These are phyloP conservation scores for Nesidiocoris tenuis DNA, from an alignment of 2,888 invertebrate genomes.

Conservation along the genomic window DNA sequence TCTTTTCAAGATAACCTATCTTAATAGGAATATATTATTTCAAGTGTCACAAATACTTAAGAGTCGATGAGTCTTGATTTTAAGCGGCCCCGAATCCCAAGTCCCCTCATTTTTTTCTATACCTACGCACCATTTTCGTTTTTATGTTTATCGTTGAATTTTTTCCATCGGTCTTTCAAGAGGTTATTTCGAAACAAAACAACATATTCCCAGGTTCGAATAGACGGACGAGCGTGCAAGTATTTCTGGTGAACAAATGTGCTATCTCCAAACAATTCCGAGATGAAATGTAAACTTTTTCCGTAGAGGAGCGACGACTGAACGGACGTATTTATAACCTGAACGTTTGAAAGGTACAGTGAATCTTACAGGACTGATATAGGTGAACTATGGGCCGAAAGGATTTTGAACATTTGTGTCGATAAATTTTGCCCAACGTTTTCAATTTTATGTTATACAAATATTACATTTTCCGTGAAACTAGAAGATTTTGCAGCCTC, in stretches of 20 bases:
- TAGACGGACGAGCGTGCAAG: not conserved
- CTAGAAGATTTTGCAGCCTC: too few relatives aligned
- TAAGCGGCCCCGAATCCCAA: too few relatives aligned
- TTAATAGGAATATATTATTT: not conserved
- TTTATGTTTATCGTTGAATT: too few relatives aligned
- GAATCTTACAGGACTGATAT: not conserved
- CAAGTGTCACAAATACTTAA: too few relatives aligned
- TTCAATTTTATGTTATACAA: too few relatives aligned
- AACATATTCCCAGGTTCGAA: not conserved
- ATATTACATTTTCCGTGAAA: too few relatives aligned
- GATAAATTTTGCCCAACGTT: too few relatives aligned
- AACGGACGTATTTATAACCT: constrained; percentile 28
- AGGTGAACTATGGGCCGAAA: not conserved
- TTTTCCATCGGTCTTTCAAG: not conserved
- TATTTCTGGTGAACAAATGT: constrained; percentile 32
- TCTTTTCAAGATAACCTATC: not conserved
- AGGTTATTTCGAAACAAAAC: not conserved
- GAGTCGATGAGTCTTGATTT: too few relatives aligned
- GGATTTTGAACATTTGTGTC: not conserved
- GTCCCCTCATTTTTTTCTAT: too few relatives aligned
- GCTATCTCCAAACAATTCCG: constrained; percentile 47
- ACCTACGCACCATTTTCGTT: too few relatives aligned
- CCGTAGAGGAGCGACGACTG: too few relatives aligned
- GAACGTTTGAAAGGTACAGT: constrained; percentile 1
- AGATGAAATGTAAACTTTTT: constrained; percentile 19